These are phyloP conservation scores for Eurois occulta DNA, from an alignment of 2,888 invertebrate genomes.

Conservation along the genomic window DNA sequence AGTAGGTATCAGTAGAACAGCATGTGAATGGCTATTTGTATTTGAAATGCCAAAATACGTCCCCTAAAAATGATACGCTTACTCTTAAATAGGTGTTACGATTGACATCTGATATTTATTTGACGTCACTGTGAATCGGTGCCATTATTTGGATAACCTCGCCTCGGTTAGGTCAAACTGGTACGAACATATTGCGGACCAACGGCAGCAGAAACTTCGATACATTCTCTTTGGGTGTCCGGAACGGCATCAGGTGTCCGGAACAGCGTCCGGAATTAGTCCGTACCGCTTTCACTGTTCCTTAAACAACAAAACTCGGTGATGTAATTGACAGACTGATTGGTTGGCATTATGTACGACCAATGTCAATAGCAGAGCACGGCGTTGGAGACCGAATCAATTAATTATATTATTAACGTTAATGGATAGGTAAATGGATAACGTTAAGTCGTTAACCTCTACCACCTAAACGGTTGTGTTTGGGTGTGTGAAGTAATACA, in stretches of 20 bases:
- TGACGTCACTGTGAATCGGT: neutral
- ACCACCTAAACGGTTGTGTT: no score
- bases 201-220: neutral
- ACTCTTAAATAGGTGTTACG: neutral
- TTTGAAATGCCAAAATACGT: neutral
- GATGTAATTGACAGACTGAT: neutral
- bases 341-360: neutral
- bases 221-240: neutral
- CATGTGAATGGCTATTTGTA: neutral
- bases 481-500: no score
- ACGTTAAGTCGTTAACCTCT: neutral
- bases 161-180: neutral
- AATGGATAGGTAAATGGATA: neutral
- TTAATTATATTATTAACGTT: conserved; percentile 7
- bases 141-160: neutral
- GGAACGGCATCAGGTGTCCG: neutral
- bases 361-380: neutral
- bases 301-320: neutral
- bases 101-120: neutral
- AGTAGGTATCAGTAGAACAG: neutral
- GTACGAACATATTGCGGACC: neutral
- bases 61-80: no score
- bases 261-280: neutral
- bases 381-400: neutral
- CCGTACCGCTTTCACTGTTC: neutral